Conservation (phyloP, 2,888 invertebrate species). For the Antheraea yamamai region DNA sequence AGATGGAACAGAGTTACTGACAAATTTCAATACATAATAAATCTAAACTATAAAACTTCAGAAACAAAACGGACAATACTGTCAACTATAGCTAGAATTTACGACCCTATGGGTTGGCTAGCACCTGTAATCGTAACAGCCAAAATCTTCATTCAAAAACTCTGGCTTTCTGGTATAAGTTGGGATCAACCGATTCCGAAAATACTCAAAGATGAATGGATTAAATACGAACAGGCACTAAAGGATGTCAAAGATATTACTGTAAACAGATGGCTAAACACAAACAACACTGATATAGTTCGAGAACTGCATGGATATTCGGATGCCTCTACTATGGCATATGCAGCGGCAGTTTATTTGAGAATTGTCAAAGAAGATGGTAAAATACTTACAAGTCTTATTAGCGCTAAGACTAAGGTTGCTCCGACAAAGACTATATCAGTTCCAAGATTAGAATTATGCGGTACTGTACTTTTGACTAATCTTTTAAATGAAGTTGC, state of each 20-base stretch:
- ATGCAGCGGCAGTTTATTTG: conserved; percentile 30
- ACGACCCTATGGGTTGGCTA: conserved; percentile 44
- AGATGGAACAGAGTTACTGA: conserved; percentile 5
- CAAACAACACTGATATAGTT: conserved; percentile 1
- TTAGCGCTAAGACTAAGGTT: conserved; percentile 31
- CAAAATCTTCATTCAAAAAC: conserved; percentile 41
- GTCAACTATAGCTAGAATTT: conserved; percentile 39
- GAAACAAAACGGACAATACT: conserved; percentile 43
- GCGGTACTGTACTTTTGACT: conserved; percentile 31
- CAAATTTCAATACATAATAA: conserved; percentile 2
- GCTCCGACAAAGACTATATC: conserved; percentile 34
- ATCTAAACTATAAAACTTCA: conserved; percentile 14
- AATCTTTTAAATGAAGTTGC: conserved; percentile 23
- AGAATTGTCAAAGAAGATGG: conserved; percentile 24
- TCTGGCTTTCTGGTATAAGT: conserved; percentile 38
- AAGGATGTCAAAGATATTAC: conserved; percentile 7
- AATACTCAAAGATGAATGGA: conserved; percentile 23
- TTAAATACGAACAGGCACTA: conserved; percentile 17
- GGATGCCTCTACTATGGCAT: conserved; percentile 31
- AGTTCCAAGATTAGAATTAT: conserved; percentile 33
- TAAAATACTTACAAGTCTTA: conserved; percentile 21
- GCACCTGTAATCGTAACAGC: conserved; percentile 36
- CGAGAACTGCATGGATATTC: conserved; percentile 31
- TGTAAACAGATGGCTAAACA: conserved; percentile 27
- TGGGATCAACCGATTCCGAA: conserved; percentile 39